These are phyloP conservation scores for Herminia tarsipennalis DNA, from an alignment of 2,888 invertebrate genomes.

Conservation along the genomic window DNA sequence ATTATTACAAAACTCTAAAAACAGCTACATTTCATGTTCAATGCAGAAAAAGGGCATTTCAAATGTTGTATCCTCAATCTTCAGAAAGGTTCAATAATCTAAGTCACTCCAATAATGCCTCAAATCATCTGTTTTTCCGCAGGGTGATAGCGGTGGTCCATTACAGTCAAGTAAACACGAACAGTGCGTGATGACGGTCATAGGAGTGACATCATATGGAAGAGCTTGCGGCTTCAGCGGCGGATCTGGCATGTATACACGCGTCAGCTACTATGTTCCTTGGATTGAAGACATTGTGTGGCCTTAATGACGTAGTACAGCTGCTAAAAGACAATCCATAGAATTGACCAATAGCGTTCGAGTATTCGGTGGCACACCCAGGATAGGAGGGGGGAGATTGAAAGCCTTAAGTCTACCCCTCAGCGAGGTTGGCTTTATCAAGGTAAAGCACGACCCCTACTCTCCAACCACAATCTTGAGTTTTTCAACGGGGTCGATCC, in stretches of 20 bases:
- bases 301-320: conserved; percentile 11
- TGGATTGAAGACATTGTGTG: conserved; percentile 63
- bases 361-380: too few species aligned
- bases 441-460: too few species aligned
- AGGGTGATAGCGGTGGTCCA: conserved; percentile 23
- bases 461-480: too few species aligned
- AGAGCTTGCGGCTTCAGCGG: conserved; percentile 63
- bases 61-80: background rate
- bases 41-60: too few species aligned
- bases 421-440: too few species aligned
- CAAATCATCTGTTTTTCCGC: background rate
- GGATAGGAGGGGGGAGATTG: too few species aligned
- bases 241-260: conserved; percentile 84
- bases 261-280: conserved; percentile 75
- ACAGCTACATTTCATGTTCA: too few species aligned
- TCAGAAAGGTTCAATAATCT: background rate
- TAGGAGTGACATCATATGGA: conserved; percentile 18
- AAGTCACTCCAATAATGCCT: background rate
- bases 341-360: too few species aligned
- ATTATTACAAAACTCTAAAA: too few species aligned
- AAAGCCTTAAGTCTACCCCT: too few species aligned
- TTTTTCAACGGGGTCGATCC: too few species aligned
- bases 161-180: conserved; percentile 5
- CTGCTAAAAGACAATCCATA: too few species aligned
- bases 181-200: conserved; percentile 7